Evolutionary conservation across 2,888 invertebrate genomes (phyloP), one percentile per base, ranked within the genome.

Genomic region (Lasioglossum malachurum): DNA sequence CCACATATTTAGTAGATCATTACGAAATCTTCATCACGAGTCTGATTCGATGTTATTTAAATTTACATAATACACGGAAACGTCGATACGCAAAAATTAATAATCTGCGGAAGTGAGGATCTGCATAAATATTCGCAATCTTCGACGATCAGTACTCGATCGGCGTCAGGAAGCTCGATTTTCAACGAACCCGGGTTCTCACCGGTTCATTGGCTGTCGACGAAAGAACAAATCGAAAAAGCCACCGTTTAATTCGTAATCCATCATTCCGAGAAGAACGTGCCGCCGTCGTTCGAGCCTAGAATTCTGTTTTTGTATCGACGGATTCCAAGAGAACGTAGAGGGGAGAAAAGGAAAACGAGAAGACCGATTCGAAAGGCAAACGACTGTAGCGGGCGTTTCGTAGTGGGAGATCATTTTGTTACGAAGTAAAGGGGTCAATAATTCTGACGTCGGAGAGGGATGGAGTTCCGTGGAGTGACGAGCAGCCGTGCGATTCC

Each of bases 401-500:
- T 72, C 75, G 35, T 78, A 23, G 76, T 27, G 84, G 83, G 73
- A 69, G 78, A 82, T 84, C 77, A 71, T 83, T 87, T 89, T 81
- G 84, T 82, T 82, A 78, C 72, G 44, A 78, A 23, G 84, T 74
- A 91, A 91, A 81, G 88, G 75, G 91, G 91, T 88, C 91, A 85
- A 90, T 91, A 91, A 87, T 87, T 86, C 82, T 79, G 81, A 86
- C 89, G 80, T 81, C 83, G 83, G 76, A 77, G 74, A 67, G 86
- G 90, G 76, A 83, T 75, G 82, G 82, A 80, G 89, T 82, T 88
- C 78, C 83, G 82, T 57, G 82, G 85, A 82, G 82, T 86, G 87
- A 89, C 86, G 89, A 88, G 87, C 84, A 72, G 64, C 80, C 78
- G 83, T 75, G 88, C 83, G 90, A 86, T 84, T 90, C 91, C 91